phyloP scores from a whole-genome alignment of 2,888 invertebrate species.

The Ormyrus pomaceus region DNA sequence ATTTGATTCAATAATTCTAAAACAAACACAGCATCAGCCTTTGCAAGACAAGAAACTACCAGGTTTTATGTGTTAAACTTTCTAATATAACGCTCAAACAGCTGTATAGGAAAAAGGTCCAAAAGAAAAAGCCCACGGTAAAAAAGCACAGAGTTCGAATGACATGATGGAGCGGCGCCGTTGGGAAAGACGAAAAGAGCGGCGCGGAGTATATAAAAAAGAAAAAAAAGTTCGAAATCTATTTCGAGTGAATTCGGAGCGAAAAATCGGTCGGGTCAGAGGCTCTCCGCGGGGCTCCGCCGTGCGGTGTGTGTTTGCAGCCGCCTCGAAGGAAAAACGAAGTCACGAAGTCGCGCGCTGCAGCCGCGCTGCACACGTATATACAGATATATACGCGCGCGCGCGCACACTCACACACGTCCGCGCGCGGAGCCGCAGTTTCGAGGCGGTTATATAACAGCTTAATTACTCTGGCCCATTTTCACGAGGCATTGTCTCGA shows the following conservation, averaged over 20 bases:
- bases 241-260: constrained; percentile 32
- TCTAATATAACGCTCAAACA: too few relatives aligned
- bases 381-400: background rate
- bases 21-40: too few relatives aligned
- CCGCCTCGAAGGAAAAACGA: constrained; percentile 12
- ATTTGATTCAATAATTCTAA: too few relatives aligned
- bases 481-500: constrained; percentile 72
- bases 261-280: constrained; percentile 38
- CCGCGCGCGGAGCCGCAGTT: constrained; percentile 26
- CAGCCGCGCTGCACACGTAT: background rate
- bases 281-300: background rate
- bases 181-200: constrained; percentile 1
- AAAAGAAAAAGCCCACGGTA: background rate
- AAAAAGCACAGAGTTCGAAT: background rate
- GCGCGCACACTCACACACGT: background rate
- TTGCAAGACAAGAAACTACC: too few relatives aligned
- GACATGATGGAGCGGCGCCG: background rate
- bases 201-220: background rate
- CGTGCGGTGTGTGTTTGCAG: background rate
- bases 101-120: too few relatives aligned
- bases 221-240: constrained; percentile 4
- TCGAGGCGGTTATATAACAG: constrained; percentile 72
- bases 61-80: too few relatives aligned
- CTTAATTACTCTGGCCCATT: constrained; percentile 74
- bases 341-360: constrained; percentile 35